Percentiles rank a stretch among this genome's conserved stretches.
Evolutionary conservation across 2,888 invertebrate species (phyloP).

Genomic region (Scrobipalpa atriplicella): DNA sequence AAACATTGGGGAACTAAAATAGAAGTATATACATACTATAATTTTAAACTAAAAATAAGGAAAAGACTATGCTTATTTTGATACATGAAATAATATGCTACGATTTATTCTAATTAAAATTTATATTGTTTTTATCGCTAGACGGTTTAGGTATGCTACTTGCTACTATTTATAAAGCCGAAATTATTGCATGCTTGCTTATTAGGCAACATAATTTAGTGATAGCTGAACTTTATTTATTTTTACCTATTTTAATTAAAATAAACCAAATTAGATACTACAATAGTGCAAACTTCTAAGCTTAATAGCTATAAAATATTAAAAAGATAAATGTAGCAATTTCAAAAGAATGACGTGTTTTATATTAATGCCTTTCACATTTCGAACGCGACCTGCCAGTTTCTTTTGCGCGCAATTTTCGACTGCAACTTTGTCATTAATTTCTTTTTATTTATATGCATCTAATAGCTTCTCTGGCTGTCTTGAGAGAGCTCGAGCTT

Average conservation of each 20-base stretch:
- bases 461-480: slow-evolving; percentile 57
- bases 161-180: neutral
- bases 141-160: neutral
- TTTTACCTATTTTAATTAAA: no score
- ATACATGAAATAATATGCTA: neutral
- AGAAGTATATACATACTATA: no score
- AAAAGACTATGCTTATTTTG: neutral
- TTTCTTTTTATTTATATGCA: slow-evolving; percentile 69
- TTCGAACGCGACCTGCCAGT: neutral
- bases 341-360: no score
- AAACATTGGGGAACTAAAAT: no score
- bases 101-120: neutral
- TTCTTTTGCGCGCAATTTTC: neutral
- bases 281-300: no score
- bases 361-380: neutral
- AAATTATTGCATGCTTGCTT: neutral
- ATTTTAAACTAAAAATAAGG: slow-evolving; percentile 5
- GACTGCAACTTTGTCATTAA: slow-evolving; percentile 32
- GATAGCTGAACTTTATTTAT: no score
- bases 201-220: no score
- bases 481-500: slow-evolving; percentile 64
- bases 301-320: no score
- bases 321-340: no score
- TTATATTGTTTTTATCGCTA: slow-evolving; percentile 1
- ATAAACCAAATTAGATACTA: no score